phyloP scores from a whole-genome alignment of 2,797 vertebrate genomes.

The Otus scops region DNA sequence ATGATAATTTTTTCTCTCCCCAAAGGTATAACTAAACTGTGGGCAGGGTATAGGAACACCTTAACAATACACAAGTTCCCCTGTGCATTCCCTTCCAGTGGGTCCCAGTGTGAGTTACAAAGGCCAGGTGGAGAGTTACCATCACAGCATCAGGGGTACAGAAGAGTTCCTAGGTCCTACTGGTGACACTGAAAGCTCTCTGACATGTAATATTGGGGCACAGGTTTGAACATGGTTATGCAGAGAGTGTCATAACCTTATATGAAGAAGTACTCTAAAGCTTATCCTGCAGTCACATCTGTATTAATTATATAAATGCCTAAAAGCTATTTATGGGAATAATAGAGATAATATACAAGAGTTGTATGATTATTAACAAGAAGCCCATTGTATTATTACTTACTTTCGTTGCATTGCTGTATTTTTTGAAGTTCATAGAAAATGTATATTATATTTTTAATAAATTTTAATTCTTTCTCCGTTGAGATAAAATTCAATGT shows the following conservation, averaged over 20 bases:
- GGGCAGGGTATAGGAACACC: not conserved
- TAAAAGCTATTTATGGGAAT: not conserved
- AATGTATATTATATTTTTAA: not conserved
- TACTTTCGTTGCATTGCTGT: not conserved
- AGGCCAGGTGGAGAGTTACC: not conserved
- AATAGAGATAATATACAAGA: not conserved
- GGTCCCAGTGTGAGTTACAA: not conserved
- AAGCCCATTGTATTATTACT: not conserved
- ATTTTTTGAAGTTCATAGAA: not conserved
- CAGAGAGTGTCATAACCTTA: not conserved
- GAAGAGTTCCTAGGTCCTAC: not conserved
- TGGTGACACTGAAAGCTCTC: not conserved
- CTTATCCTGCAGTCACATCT: not conserved
- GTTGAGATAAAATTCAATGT: not conserved
- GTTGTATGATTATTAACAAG: not conserved
- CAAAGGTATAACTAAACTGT: not conserved
- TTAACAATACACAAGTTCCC: not conserved
- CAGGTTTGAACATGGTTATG: not conserved
- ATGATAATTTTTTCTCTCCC: not conserved
- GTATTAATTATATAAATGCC: not conserved
- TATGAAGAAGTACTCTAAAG: not conserved
- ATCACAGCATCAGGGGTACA: rapidly evolving
- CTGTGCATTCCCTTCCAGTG: not conserved
- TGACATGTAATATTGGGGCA: not conserved
- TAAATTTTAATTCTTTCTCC: not conserved